Evolutionary conservation across 2,888 invertebrate species (phyloP).

Genomic region (Sphaeridia pumilis): DNA sequence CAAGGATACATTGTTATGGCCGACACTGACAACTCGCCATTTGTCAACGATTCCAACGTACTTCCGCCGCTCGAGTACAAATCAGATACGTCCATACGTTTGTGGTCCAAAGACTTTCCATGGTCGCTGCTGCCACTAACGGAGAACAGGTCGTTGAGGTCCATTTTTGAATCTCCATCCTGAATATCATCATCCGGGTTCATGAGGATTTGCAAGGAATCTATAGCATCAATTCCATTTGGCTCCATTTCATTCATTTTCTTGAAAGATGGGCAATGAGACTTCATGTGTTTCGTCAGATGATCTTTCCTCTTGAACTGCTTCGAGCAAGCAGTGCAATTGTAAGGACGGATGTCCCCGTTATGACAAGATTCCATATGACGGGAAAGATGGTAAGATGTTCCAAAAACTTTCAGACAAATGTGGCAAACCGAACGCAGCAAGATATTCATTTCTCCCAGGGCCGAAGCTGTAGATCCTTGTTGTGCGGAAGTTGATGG

Average conservation of each 20-base stretch:
- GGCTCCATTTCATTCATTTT: constrained; percentile 16
- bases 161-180: constrained; percentile 2
- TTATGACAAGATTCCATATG: constrained; percentile 32
- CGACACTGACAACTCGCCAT: background rate
- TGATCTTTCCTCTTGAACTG: constrained; percentile 32
- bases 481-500: constrained; percentile 2
- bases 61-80: constrained; percentile 7
- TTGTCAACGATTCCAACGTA: background rate
- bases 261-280: constrained; percentile 23
- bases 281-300: constrained; percentile 30
- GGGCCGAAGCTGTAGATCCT: constrained; percentile 10
- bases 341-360: constrained; percentile 28
- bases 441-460: constrained; percentile 31
- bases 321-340: constrained; percentile 26
- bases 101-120: constrained; percentile 1
- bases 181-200: constrained; percentile 17
- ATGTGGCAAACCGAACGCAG: constrained; percentile 30
- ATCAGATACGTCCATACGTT: constrained; percentile 5
- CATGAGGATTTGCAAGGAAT: constrained; percentile 26
- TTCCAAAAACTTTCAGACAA: constrained; percentile 34
- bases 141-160: constrained; percentile 9
- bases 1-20: constrained; percentile 24
- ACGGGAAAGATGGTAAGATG: constrained; percentile 26
- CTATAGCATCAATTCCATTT: constrained; percentile 17
- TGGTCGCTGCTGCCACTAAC: background rate